These are phyloP conservation scores for Galagoides demidoff DNA, from an alignment of 2,797 vertebrate genomes.

Conservation along the genomic window DNA sequence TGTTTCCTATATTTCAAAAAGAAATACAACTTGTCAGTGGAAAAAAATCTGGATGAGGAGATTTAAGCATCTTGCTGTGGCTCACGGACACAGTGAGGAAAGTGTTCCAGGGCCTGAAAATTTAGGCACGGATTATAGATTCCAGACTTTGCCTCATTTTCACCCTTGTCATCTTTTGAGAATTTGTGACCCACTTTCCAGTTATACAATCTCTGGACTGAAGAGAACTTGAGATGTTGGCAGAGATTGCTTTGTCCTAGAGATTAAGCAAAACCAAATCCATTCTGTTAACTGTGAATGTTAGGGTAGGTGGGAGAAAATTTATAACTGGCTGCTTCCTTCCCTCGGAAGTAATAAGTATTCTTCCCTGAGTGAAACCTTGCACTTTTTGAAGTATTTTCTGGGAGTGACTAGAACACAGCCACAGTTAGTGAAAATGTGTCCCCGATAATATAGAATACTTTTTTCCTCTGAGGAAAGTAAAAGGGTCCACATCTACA, in stretches of 20 bases:
- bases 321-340: background rate
- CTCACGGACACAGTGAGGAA: background rate
- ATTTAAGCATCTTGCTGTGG: constrained; percentile 10
- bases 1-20: constrained; percentile 5
- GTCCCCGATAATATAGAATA: background rate
- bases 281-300: background rate
- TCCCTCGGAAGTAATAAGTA: constrained; percentile 45
- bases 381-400: constrained; percentile 41
- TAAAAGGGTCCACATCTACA: background rate
- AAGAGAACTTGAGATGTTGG: background rate
- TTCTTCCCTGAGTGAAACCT: background rate
- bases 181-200: constrained; percentile 33
- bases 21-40: background rate
- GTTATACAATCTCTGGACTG: constrained; percentile 4
- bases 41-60: background rate
- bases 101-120: background rate
- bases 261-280: constrained; percentile 50
- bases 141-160: background rate
- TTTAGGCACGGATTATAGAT: background rate
- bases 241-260: constrained; percentile 45
- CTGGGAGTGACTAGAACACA: background rate
- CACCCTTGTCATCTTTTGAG: constrained; percentile 21
- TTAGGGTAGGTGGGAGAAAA: constrained; percentile 39
- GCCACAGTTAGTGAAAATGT: constrained; percentile 27
- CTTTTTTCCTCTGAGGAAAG: background rate